Evolutionary conservation across 1,140 invertebrate species (phyloP), one percentile per base, ranked within the genome.

Genomic region (Rhyzopertha dominica): DNA sequence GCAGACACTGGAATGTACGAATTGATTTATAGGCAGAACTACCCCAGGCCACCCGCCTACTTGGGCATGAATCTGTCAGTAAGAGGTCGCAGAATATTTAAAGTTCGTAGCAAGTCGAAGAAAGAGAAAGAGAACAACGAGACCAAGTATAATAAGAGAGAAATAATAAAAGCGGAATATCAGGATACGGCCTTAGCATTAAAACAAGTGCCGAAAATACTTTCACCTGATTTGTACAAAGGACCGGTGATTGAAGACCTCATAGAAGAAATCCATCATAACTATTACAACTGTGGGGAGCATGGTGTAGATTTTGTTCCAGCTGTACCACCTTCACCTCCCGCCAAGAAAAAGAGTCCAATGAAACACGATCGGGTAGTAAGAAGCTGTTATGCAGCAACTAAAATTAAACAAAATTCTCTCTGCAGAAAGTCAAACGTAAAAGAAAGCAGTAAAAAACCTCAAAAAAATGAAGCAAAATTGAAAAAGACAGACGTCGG

Each of bases 1-100:
- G 84, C 87, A 9, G 81, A 88, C 49, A 90, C 88, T 3, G 92
- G 92, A 13, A 74, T 81, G 39, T 96, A 95, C 65, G 90, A 94
- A 63, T 60, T 92, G 43, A 80, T 82, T 12, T 93, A 89, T 65
- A 84, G 81, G 42, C 85, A 85, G 56, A 71, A 74, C 37, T 58
- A 74, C 37, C 82, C 86, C 1, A 80, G 77, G 49, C 82, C 85
- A 3, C 90, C 90, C 9, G 86, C 87, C 2, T 94, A 93, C 62
- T 77, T 89, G 41, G 89, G 90, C 1, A 76, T 87, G 39, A 82
- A 80, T 29, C 66, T 92, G 8, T 79, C 80, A 13, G 74, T 90
- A 1, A 80, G 85, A 34, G 87, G 87, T 4, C 38, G 54, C 17
- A 53, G 52, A 28, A 51, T 66, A 23, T 64, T 63, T 42, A 63